Evolutionary conservation across 2,797 vertebrate species (phyloP).

Genomic region (Poecilia gillii): DNA sequence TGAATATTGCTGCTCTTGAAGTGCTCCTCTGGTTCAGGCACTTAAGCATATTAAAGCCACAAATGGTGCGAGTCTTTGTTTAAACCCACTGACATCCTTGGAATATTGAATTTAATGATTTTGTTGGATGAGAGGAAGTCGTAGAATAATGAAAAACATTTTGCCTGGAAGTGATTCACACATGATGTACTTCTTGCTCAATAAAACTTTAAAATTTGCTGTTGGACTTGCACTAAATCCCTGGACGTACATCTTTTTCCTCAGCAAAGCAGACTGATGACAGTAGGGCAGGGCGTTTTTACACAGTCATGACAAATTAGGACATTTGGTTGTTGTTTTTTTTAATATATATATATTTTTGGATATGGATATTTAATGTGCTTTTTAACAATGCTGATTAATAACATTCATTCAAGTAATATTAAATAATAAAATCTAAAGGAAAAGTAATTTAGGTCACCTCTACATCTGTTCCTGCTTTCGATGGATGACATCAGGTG

Average conservation of each 20-base stretch:
- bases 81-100: conserved; percentile 59
- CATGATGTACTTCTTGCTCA: conserved; percentile 40
- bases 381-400: neutral
- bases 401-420: neutral
- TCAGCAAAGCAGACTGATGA: conserved; percentile 22
- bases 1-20: conserved; percentile 53
- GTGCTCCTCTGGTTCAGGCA: conserved; percentile 49
- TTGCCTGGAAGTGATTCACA: conserved; percentile 38
- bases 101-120: conserved; percentile 53
- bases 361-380: neutral
- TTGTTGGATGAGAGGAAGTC: conserved; percentile 47
- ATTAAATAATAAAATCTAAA: neutral
- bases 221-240: conserved; percentile 29
- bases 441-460: neutral
- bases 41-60: conserved; percentile 58
- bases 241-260: conserved; percentile 18
- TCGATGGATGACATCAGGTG: neutral
- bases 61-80: conserved; percentile 56
- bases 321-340: neutral
- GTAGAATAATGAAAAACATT: conserved; percentile 39
- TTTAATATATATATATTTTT: neutral
- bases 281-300: conserved; percentile 31
- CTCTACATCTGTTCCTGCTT: neutral
- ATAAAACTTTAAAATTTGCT: conserved; percentile 50
- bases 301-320: neutral